Percentiles rank a stretch among this genome's conserved stretches.
Evolutionary conservation across 2,888 invertebrate species (phyloP).

Genomic region (Euphydryas editha): DNA sequence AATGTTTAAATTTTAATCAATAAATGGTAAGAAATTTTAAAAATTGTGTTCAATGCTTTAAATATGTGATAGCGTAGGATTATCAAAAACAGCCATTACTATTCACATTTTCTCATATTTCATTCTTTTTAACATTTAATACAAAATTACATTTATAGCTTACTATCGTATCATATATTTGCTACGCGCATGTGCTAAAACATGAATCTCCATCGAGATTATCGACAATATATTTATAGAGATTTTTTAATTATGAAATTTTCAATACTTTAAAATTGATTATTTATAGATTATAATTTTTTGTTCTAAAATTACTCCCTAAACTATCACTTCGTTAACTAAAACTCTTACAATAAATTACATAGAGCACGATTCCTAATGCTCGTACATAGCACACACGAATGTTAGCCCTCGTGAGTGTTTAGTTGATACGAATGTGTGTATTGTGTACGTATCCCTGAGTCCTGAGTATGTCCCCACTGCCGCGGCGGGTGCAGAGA

Average conservation of each 20-base stretch:
- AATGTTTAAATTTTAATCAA: no score
- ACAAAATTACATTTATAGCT: background rate
- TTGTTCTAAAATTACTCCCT: background rate
- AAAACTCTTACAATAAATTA: background rate
- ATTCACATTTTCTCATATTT: background rate
- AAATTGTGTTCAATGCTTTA: no score
- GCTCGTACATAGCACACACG: slow-evolving; percentile 40
- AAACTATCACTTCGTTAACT: background rate
- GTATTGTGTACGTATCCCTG: slow-evolving; percentile 73
- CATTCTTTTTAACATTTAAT: background rate
- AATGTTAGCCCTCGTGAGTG: slow-evolving; percentile 45
- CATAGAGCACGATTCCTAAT: slow-evolving; percentile 40
- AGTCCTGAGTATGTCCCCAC: slow-evolving; percentile 48
- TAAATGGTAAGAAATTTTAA: no score
- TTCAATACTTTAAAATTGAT: background rate
- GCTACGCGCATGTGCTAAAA: slow-evolving; percentile 11
- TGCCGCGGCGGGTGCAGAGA: slow-evolving; percentile 74
- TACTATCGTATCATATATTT: background rate
- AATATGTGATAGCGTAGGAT: background rate
- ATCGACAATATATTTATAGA: background rate
- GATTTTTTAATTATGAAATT: background rate
- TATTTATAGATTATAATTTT: background rate
- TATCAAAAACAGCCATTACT: background rate
- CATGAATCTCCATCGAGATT: background rate
- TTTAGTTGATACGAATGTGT: slow-evolving; percentile 51